Evolutionary conservation across 1,140 invertebrate genomes (phyloP), one percentile per base, ranked within the genome.

Genomic region (Drosophila kurseongensis): DNA sequence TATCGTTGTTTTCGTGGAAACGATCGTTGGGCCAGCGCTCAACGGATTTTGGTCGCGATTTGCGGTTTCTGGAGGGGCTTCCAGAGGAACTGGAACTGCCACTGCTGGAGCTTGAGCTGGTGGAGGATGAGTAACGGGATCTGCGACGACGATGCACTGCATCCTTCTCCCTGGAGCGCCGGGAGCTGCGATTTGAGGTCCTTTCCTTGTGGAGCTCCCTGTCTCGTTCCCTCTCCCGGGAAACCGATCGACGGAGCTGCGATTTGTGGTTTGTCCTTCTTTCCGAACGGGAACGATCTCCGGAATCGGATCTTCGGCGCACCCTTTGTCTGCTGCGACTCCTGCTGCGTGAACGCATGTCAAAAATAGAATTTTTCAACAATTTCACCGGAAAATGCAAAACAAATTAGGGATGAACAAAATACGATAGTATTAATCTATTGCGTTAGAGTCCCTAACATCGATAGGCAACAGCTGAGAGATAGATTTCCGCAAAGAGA

Each of bases 21-120:
- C 91, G 92, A 77, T 93, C 92, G 58, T 92, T 90, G 8, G 92
- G 92, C 92, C 92, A 93, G 23, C 92, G 91, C 23, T 93, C 92
- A 2, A 78, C 78, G 1, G 66, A 47, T 35, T 86, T 75, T n/a
- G 5, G 42, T n/a, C 32, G 36, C 1, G 41, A 57, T 12, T 42
- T 47, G 32, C 36, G 47, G 9, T 44, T 68, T 65, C 14, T 47
- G 9, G 59, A 69, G 2, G 68, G 56, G 41, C 67, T 75, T 12
- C 60, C 58, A 2, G 83, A 76, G 0, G 47, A 54, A 23, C 36
- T 47, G 5, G 63, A 66, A 3, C 61, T 61, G 12, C 47, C 52
- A 12, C 54, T 71, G 36, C 47, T 48, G 47, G 41, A 69, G 18
- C 5, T 13, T 14, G 66, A 76, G 55, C 66, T 77, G 7, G 48